phyloP scores from a whole-genome alignment of 2,888 invertebrate genomes.

The Hypercompe scribonia region DNA sequence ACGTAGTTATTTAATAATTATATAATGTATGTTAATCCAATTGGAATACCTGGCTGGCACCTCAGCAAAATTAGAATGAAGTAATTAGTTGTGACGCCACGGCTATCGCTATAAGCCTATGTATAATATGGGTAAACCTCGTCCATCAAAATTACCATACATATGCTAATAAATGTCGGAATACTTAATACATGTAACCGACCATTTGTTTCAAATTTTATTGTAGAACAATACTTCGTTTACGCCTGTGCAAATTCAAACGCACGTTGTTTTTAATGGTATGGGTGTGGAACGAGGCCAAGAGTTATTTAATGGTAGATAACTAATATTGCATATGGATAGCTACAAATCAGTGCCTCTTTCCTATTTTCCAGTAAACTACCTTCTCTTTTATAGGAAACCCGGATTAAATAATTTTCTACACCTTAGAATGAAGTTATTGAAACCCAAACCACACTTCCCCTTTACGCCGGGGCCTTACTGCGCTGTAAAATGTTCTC shows the following conservation, averaged over 20 bases:
- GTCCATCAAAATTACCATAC: background rate
- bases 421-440: no score
- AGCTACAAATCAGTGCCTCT: no score
- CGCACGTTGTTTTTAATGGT: background rate
- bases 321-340: no score
- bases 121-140: conserved; percentile 11
- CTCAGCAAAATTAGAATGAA: background rate
- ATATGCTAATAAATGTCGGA: background rate
- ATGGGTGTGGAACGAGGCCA: background rate
- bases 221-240: background rate
- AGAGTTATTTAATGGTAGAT: no score
- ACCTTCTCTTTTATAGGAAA: no score
- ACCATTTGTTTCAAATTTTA: background rate
- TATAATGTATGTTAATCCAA: background rate
- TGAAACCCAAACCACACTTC: no score
- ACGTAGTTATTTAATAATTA: background rate
- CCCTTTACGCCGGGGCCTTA: no score
- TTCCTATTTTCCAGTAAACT: no score
- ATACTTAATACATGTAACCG: background rate
- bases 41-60: background rate
- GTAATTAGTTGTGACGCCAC: background rate
- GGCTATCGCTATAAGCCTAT: background rate
- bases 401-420: no score
- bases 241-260: background rate
- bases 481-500: no score